Conservation (phyloP, 2,113 vertebrate species). For the Calyptommatus sinebrachiatus region DNA sequence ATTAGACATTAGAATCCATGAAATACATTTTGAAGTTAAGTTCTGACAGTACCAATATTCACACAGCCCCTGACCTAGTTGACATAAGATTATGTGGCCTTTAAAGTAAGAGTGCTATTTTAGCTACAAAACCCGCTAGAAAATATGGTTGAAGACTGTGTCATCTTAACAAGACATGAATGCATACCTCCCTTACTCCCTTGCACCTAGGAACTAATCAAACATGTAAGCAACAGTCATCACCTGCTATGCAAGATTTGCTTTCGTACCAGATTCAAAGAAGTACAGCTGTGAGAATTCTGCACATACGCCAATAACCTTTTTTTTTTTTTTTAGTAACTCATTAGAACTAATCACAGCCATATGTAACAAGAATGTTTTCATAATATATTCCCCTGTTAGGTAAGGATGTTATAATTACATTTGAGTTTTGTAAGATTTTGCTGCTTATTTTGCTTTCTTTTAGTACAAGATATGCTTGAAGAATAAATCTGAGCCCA, state of each 20-base stretch:
- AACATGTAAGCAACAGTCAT: conserved; percentile 1
- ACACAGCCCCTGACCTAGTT: too few species aligned
- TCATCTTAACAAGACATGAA: background rate
- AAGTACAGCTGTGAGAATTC: conserved; percentile 14
- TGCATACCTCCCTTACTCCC: background rate
- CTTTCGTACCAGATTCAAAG: conserved; percentile 16
- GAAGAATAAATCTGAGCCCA: background rate
- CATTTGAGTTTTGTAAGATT: background rate
- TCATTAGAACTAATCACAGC: background rate
- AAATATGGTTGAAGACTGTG: too few species aligned
- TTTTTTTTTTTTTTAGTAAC: background rate
- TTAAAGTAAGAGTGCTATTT: too few species aligned
- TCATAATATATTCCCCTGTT: conserved; percentile 6
- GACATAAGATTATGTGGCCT: too few species aligned
- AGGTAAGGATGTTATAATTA: background rate
- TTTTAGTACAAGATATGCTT: background rate
- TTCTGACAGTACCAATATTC: too few species aligned
- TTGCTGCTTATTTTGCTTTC: background rate
- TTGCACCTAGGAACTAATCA: background rate
- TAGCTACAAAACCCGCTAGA: too few species aligned
- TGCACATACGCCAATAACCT: background rate
- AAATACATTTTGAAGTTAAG: too few species aligned
- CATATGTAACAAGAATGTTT: background rate
- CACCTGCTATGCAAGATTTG: background rate
- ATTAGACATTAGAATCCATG: too few species aligned